Evolutionary conservation across 92 coral and sea anemone genomes (phyloP), one percentile per base, ranked within the genome.

Genomic region (Zoanthus solanderi): DNA sequence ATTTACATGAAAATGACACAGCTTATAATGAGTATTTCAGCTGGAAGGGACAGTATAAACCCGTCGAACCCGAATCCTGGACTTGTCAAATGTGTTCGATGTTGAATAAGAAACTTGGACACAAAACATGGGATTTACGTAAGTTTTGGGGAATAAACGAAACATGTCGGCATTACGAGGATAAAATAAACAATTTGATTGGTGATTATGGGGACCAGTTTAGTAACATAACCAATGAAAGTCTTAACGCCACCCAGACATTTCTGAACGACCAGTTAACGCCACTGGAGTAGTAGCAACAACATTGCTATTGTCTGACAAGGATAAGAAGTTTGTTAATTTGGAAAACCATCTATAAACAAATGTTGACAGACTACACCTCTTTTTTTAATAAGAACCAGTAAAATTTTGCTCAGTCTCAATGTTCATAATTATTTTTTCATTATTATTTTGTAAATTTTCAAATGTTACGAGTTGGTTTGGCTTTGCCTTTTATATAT

Each of bases 21-120:
- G 98, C 98, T 44, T 97, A 95, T 68, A 95, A 93, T 83, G 92
- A 93, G 89, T 97, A 93, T 76, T 97, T 97, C 47, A 75, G 54
- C 0, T 97, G 99, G 99, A 94, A 37, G 42, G 79, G 73, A 71
- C 67, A 75, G 29, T 97, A 82, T 54, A 93, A 93, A 83, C 72
- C 88, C 4, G 92, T 61, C 9, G 34, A n/a, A 0, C 90, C 96
- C 3, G 90, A 87, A 30, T 86, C 96, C 2, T 97, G 99, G 99
- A 89, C 97, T 6, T 97, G 99, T 28, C 87, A 90, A 71, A 71
- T 97, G 89, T 97, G 99, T 67, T 91, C 92, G 4, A 92, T 91
- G 77, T 88, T 95, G 3, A 63, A 97, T 58, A 84, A 90, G 61
- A 81, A 81, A 34, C 0, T 81, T n/a, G 29, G 66, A 44, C 4